Conservation (phyloP, 2,113 vertebrate species). For the Platysternon megacephalum region DNA sequence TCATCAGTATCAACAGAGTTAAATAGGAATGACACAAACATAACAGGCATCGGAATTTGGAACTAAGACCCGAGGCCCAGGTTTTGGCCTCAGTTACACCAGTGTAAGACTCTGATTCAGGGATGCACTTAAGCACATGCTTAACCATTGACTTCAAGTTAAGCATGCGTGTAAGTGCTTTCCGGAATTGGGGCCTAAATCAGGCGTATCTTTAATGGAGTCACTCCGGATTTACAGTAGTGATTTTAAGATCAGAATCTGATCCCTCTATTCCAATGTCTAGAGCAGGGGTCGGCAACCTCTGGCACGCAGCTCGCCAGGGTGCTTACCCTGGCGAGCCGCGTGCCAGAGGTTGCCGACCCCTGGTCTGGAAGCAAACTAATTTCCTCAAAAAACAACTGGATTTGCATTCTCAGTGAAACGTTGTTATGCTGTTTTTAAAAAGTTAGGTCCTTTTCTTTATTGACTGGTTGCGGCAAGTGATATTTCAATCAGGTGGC, state of each 20-base stretch:
- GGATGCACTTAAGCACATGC: not conserved
- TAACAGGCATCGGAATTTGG: not conserved
- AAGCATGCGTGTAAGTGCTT: not conserved
- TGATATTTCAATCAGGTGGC: not conserved
- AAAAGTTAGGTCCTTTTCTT: not conserved
- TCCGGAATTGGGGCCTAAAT: not conserved
- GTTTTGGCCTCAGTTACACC: not conserved
- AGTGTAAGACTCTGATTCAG: not conserved
- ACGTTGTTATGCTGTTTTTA: not conserved
- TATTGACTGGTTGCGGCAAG: not conserved
- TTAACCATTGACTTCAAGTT: not conserved
- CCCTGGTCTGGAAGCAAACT: no score
- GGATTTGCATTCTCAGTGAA: not conserved
- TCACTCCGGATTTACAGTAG: not conserved
- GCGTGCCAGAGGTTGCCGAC: no score
- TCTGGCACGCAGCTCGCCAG: no score
- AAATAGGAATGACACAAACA: not conserved
- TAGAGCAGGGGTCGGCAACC: no score
- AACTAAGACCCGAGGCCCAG: rapidly evolving
- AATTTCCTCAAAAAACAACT: not conserved
- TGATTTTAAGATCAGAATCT: not conserved
- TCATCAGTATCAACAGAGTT: rapidly evolving
- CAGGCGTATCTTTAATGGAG: not conserved
- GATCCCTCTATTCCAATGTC: not conserved
- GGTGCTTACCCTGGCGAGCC: no score